Base-by-base conservation (phyloP, 2,888 invertebrate genomes). In the Drosophila borborema region DNA sequence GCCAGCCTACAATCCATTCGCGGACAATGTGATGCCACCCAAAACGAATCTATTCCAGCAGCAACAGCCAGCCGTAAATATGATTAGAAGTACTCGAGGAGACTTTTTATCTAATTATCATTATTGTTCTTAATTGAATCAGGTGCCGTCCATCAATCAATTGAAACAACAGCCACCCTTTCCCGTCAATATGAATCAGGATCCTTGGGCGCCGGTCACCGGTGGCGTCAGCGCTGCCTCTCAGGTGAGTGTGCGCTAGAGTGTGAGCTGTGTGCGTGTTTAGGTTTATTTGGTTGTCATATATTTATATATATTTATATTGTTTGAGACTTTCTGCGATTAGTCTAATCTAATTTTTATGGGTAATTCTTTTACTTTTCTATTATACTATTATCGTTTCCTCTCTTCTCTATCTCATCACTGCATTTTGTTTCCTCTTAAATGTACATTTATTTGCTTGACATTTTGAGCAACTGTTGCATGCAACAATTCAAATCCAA, bases 21-120 rank as follows among this genome's bases (percentile, higher is more conserved):
- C 93, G 86, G 93, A 93, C 81, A 90, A 87, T 69, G 91, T 91
- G 67, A 89, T 92, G 89, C 93, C 93, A 82, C 91, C 93, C 68
- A 93, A 93, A 91, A 93, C 93, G 72, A 95, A 95, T 92, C 94
- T 95, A 82, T 96, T 95, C 92, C 94, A 95, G 91, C 94, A 93
- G 82, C 94, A 90, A 86, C 93, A 92, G 83, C 94, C 90, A 91
- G 92, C 92, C 85, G 93, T 93, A 72, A 83, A 91, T 89, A 14
- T 3, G 10, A 38, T 1, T 23, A 5, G 16, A 23, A n/a, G 20
- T 20, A 12, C n/a, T 16, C 7, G 6, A 10, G 1, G 3, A 6
- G 3, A 23, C 16, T 54, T 0, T 0, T 3, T 14, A 9, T n/a
- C n/a, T 43, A 40, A 34, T 0, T 41, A n/a, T n/a, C 16, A 5